Base-by-base conservation (phyloP, 2,113 vertebrate species). In the Dinomys branickii region DNA sequence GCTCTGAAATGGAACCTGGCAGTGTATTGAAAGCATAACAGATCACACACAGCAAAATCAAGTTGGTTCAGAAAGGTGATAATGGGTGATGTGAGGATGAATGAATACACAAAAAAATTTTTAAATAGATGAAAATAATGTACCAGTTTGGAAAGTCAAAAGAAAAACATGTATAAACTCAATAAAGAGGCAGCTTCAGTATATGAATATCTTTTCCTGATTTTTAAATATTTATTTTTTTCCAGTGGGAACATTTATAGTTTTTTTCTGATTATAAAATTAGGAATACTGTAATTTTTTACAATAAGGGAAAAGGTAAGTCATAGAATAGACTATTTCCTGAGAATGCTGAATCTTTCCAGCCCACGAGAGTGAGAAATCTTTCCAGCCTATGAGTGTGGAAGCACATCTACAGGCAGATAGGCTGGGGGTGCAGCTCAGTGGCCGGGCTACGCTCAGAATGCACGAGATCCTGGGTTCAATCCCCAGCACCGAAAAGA, bases 221-320 rank as follows among this genome's bases (percentile, higher is more conserved):
- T 85, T 95, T 93, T 93, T 93, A 96, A 73, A 77, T 90, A 26
- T 94, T 91, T 96, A 35, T 75, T 96, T 86, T 86, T 80, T 94
- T 95, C 69, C 38, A 95, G 11, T 90, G 41, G 33, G 58, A 89
- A 83, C 69, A 80, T 78, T 14, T 85, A 2, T 92, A 95, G 71
- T 33, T 83, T 82, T 83, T 82, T 95, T 87, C 67, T 93, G n/a
- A 84, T 81, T 95, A 86, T 50, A 94, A 92, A 94, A 91, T 44
- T 91, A 80, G 19, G 50, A 86, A 81, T 95, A 90, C 52, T 88
- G 1, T 88, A 80, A 61, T 75, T 52, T 69, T 80, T 90, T 90
- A 75, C 80, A 90, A 58, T 54, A 80, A 86, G 19, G 12, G n/a
- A 90, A 63, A 95, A 94, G 26, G 50, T 38, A 75, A 13, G 9